Evolutionary conservation across 2,797 vertebrate species (phyloP).

Genomic region (Triplophysa bombifrons): DNA sequence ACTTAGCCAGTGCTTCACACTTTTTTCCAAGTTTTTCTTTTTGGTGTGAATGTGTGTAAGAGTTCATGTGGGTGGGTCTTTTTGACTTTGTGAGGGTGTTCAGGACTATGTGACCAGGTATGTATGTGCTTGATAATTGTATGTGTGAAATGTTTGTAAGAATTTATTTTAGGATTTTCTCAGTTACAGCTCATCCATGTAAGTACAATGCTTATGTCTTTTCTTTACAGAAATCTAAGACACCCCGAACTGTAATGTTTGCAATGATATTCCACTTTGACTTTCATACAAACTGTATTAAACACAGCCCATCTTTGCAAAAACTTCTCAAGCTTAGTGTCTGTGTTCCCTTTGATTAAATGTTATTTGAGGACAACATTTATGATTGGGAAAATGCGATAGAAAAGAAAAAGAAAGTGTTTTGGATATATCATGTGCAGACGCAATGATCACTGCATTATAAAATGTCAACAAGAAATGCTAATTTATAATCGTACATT

Average conservation of each 20-base stretch:
- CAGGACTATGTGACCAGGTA: constrained; percentile 46
- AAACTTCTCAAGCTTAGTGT: constrained; percentile 51
- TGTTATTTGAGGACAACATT: constrained; percentile 73
- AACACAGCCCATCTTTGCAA: constrained; percentile 67
- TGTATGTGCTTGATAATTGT: constrained; percentile 41
- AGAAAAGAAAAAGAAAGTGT: constrained; percentile 50
- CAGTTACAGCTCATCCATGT: constrained; percentile 69
- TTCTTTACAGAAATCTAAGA: constrained; percentile 69
- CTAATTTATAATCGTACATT: background rate
- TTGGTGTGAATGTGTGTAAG: constrained; percentile 45
- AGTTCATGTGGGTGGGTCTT: constrained; percentile 24
- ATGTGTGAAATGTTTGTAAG: constrained; percentile 32
- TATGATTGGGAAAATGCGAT: constrained; percentile 68
- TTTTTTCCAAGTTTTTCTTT: constrained; percentile 73
- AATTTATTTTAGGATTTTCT: constrained; percentile 73
- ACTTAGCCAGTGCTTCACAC: constrained; percentile 75
- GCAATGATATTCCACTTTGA: constrained; percentile 66
- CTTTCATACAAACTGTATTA: constrained; percentile 73
- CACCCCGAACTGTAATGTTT: constrained; percentile 72
- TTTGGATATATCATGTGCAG: background rate
- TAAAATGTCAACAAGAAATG: background rate
- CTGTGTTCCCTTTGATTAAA: constrained; percentile 70
- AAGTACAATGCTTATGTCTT: constrained; percentile 67
- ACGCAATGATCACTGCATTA: background rate
- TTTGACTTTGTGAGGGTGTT: constrained; percentile 53